A percentile compares a stretch with the other conserved stretches of the same genome.
Conservation (phyloP, 2,113 vertebrate genomes). For the Lasiurus cinereus region DNA sequence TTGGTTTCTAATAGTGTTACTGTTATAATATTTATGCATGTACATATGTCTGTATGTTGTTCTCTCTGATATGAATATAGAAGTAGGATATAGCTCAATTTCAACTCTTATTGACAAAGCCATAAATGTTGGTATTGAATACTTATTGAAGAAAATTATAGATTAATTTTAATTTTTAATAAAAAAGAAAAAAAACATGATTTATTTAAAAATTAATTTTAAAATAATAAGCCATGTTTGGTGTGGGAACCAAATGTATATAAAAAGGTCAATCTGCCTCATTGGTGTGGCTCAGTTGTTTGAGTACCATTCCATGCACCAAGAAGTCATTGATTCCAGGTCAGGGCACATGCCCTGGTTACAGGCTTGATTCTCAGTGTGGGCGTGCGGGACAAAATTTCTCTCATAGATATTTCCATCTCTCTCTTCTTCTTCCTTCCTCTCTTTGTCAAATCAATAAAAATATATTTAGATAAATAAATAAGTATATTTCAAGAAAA, state of each 20-base stretch:
- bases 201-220: constrained; percentile 37
- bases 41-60: neutral
- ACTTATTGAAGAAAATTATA: constrained; percentile 20
- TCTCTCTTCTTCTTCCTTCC: neutral
- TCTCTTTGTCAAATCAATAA: neutral
- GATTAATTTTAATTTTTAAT: neutral
- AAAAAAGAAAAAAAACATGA: constrained; percentile 46
- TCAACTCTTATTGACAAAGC: neutral
- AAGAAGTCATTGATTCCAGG: neutral
- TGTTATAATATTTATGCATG: neutral
- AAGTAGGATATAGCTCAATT: constrained; percentile 11
- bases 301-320: neutral
- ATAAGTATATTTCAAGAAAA: constrained; percentile 30
- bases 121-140: neutral
- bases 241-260: neutral
- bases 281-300: neutral
- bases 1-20: neutral
- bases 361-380: neutral
- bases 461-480: no score
- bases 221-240: neutral
- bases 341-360: neutral
- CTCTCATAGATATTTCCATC: neutral
- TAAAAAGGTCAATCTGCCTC: neutral
- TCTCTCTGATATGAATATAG: constrained; percentile 17
- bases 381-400: neutral